Evolutionary conservation across 2,797 vertebrate species (phyloP).

Genomic region (Cossypha niveicapilla): DNA sequence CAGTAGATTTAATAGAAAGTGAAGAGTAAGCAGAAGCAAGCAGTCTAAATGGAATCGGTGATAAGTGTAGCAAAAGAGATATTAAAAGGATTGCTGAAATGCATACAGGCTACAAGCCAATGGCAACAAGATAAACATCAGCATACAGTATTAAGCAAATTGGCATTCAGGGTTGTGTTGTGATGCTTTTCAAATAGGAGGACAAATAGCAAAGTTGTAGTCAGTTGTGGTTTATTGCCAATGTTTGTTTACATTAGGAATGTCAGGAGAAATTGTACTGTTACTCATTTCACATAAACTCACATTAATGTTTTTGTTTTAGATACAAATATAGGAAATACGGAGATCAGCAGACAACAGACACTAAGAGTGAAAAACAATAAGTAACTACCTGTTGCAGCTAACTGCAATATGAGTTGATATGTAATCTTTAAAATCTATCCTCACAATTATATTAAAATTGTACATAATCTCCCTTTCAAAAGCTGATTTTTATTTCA

Average conservation of each 20-base stretch:
- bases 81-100: not conserved
- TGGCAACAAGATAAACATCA: not conserved
- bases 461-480: not conserved
- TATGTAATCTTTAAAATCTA: not conserved
- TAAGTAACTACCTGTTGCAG: conserved; percentile 38
- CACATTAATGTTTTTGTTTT: conserved; percentile 36
- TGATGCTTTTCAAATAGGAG: not conserved
- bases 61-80: not conserved
- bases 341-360: not conserved
- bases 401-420: conserved; percentile 6
- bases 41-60: not conserved
- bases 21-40: not conserved
- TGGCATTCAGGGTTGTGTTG: not conserved
- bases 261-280: not conserved
- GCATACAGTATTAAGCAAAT: not conserved
- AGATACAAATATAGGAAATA: conserved; percentile 50
- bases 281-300: not conserved
- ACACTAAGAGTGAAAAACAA: conserved; percentile 45
- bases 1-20: not conserved
- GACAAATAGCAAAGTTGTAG: not conserved
- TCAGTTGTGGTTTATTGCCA: not conserved
- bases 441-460: not conserved
- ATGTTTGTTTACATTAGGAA: not conserved
- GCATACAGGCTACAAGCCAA: not conserved
- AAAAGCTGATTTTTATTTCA: not conserved